Evolutionary conservation across 2,113 vertebrate genomes (phyloP), one percentile per base, ranked within the genome.

Genomic region (Hyla sarda): DNA sequence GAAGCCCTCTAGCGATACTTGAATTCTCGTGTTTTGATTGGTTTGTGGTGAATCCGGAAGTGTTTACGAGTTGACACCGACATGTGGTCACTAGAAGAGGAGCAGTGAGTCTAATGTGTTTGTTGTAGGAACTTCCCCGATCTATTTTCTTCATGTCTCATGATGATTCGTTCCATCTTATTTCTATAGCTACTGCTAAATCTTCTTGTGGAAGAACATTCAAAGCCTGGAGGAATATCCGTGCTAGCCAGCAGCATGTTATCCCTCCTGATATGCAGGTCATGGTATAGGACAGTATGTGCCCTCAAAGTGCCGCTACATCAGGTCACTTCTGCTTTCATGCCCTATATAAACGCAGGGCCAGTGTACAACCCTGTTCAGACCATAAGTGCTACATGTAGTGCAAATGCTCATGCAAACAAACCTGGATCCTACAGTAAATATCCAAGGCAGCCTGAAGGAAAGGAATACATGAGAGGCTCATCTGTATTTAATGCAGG

Each of bases 401-500:
- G 65, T 17, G 67, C 5, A 8, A 54, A 47, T 5, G 34, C 77
- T 23, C 17, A 14, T n/a, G 77, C 23, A 48, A 48, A 86, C 69
- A n/a, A 48, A 21, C 48, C 72, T 23, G 13, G 11, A 12, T 8
- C 32, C 4, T 23, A 10, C 5, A 7, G 2, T 10, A 86, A 25
- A 73, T 16, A 30, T 10, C 23, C 50, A 10, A 81, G 71, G 50
- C 28, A 28, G 2, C 6, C 47, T n/a, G 78, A 34, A 47, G 48
- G 30, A 0, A 13, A 48, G 13, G 19, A 37, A 14, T 34, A 60
- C 11, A 28, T 10, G 23, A 58, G 25, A 16, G 67, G 84, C 7
- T 32, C 76, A 5, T 45, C 67, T 32, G 89, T 95, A 78, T 97
- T 98, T 89, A 93, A 95, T 89, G 95, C 95, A 30, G 95, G 93